These are phyloP conservation scores for Solenodon paradoxus DNA, from an alignment of 2,113 vertebrate species.

Conservation along the genomic window DNA sequence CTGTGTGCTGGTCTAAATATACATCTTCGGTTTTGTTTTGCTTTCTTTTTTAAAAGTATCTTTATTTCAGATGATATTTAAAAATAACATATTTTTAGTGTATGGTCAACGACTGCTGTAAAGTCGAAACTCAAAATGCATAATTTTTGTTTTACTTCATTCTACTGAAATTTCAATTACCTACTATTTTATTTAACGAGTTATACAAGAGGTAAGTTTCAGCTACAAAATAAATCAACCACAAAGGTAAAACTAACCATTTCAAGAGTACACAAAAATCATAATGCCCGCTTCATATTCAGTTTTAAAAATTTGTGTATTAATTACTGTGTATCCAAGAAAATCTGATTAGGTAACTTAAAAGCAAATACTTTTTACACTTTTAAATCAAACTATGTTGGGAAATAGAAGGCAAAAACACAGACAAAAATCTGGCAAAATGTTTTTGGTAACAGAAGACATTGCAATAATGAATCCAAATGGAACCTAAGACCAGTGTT, in stretches of 20 bases:
- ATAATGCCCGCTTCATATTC: conserved; percentile 81
- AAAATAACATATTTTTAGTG: conserved; percentile 71
- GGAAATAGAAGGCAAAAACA: conserved; percentile 74
- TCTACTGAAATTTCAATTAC: conserved; percentile 74
- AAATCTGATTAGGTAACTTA: conserved; percentile 64
- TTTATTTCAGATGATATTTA: conserved; percentile 60
- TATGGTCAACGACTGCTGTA: conserved; percentile 46
- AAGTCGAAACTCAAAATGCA: conserved; percentile 75
- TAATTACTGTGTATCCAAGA: conserved; percentile 68
- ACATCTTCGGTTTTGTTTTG: conserved; percentile 41
- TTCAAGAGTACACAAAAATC: conserved; percentile 76
- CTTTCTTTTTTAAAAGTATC: conserved; percentile 51
- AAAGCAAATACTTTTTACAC: conserved; percentile 65
- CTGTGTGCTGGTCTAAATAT: conserved; percentile 50
- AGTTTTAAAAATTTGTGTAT: conserved; percentile 76
- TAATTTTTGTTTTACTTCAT: conserved; percentile 78
- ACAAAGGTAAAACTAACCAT: conserved; percentile 76
- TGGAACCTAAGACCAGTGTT: conserved; percentile 45
- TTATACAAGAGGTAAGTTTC: conserved; percentile 82
- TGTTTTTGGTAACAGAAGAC: conserved; percentile 59
- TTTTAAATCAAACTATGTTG: conserved; percentile 69
- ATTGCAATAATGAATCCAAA: conserved; percentile 50
- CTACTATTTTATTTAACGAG: conserved; percentile 69
- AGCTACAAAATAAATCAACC: conserved; percentile 74
- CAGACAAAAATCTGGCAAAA: conserved; percentile 58